These are phyloP conservation scores for Catajapyx aquilonaris DNA, from an alignment of 1,140 invertebrate genomes.

Conservation along the genomic window DNA sequence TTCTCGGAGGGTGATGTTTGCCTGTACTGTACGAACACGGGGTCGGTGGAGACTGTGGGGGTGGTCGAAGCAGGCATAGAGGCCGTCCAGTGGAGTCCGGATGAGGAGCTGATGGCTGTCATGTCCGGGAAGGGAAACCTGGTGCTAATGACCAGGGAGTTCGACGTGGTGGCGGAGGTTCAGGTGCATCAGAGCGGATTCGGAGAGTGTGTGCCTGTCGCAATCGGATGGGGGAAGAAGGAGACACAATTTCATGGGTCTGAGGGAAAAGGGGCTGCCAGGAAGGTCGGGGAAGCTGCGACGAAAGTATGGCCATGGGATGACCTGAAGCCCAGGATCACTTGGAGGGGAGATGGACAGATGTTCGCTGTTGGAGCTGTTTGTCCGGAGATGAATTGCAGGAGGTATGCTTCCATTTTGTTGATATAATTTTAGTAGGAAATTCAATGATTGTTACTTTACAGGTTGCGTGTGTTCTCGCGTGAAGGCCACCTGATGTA, in stretches of 20 bases:
- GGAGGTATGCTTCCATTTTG: background rate
- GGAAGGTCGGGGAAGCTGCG: slow-evolving; percentile 17
- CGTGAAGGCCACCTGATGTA: slow-evolving; percentile 45
- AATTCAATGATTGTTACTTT: background rate
- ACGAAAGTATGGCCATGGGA: slow-evolving; percentile 17
- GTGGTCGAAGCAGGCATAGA: too few relatives aligned
- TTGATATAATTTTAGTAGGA: slow-evolving; percentile 3
- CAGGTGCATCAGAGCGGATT: too few relatives aligned
- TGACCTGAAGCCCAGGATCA: slow-evolving; percentile 34
- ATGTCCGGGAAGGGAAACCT: too few relatives aligned
- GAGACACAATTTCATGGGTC: slow-evolving; percentile 89
- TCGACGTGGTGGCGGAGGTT: too few relatives aligned
- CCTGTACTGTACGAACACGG: too few relatives aligned
- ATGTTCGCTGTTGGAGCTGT: slow-evolving; percentile 57
- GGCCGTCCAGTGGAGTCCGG: too few relatives aligned
- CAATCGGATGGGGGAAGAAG: slow-evolving; percentile 84
- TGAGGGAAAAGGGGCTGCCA: slow-evolving; percentile 57
- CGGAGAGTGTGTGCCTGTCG: too few relatives aligned
- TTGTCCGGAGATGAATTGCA: slow-evolving; percentile 12
- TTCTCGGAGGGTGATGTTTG: too few relatives aligned
- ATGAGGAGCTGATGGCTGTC: too few relatives aligned
- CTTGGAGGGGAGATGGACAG: slow-evolving; percentile 66
- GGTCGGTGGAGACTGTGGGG: too few relatives aligned
- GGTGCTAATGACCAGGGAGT: too few relatives aligned
- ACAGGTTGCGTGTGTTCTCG: slow-evolving; percentile 36